These are phyloP conservation scores for Cephus cinctus DNA, from an alignment of 1,140 invertebrate species.

Conservation along the genomic window DNA sequence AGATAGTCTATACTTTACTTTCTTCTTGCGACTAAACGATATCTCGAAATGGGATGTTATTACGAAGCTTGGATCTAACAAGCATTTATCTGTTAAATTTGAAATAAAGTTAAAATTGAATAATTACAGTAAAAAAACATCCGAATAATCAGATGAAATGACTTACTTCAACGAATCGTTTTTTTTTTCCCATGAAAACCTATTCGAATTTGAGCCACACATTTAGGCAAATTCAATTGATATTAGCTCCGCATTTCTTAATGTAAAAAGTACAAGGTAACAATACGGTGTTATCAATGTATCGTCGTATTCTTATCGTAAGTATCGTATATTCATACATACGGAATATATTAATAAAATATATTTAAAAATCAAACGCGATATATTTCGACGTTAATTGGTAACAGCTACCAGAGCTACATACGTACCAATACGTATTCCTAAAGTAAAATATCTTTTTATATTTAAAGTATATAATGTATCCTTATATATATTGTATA, in stretches of 20 bases:
- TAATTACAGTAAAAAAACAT: too few species aligned
- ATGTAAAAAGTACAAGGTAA: neutral
- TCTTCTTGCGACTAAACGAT: too few species aligned
- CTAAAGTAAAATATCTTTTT: conserved; percentile 15
- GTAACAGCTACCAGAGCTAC: conserved; percentile 15
- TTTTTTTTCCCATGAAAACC: too few species aligned
- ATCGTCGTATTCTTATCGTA: neutral
- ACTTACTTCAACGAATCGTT: too few species aligned
- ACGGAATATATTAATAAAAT: conserved; percentile 35
- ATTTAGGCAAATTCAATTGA: too few species aligned
- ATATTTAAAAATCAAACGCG: conserved; percentile 34
- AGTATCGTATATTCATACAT: conserved; percentile 5
- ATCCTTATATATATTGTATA: neutral
- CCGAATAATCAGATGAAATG: too few species aligned
- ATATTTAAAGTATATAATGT: neutral
- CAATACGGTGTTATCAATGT: neutral
- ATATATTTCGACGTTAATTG: conserved; percentile 3
- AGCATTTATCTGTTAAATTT: too few species aligned
- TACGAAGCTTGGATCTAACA: too few species aligned
- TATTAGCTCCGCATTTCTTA: neutral
- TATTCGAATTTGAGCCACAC: too few species aligned
- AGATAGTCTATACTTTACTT: too few species aligned
- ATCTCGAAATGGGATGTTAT: too few species aligned
- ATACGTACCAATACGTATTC: conserved; percentile 7
- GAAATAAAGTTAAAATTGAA: too few species aligned